Conservation (phyloP, 2,888 invertebrate genomes). For the Andrena praecox region DNA sequence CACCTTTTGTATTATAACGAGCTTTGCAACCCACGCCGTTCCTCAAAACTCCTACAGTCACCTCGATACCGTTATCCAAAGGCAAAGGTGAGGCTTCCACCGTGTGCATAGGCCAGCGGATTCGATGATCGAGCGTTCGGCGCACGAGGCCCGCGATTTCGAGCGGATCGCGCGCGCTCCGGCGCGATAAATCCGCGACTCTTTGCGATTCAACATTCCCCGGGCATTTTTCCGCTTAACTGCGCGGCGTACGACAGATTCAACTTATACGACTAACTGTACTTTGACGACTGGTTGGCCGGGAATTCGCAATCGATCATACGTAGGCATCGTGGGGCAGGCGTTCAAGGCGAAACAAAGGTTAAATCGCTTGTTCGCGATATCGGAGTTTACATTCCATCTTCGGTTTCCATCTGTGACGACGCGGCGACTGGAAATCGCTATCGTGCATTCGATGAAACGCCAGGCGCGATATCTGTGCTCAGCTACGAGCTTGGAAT, state of each 20-base stretch:
- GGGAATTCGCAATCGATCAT: slow-evolving; percentile 19
- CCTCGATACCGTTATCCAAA: slow-evolving; percentile 50
- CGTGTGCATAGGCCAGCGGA: slow-evolving; percentile 27
- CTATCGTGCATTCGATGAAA: background rate
- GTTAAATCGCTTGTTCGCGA: slow-evolving; percentile 43
- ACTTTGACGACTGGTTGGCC: background rate
- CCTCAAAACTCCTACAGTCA: slow-evolving; percentile 7
- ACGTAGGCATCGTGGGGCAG: background rate
- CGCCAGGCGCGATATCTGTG: background rate
- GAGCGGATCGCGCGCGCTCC: slow-evolving; percentile 4
- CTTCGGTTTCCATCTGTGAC: slow-evolving; percentile 4
- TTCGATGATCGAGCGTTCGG: slow-evolving; percentile 49
- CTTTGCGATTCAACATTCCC: background rate
- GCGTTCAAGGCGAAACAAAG: slow-evolving; percentile 37
- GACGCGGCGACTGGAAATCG: background rate
- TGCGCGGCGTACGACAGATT: background rate
- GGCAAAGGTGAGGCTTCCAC: slow-evolving; percentile 47
- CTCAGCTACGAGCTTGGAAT: background rate
- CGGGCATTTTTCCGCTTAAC: background rate
- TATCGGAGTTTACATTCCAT: slow-evolving; percentile 39
- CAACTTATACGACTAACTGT: background rate
- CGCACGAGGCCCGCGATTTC: slow-evolving; percentile 29
- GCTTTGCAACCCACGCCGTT: slow-evolving; percentile 54
- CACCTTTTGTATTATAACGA: slow-evolving; percentile 45
- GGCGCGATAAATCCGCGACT: background rate